A percentile compares a stretch with the other conserved stretches of the same genome.
Conservation (phyloP, 1,140 invertebrate species). For the Cyrtorhinus lividipennis region DNA sequence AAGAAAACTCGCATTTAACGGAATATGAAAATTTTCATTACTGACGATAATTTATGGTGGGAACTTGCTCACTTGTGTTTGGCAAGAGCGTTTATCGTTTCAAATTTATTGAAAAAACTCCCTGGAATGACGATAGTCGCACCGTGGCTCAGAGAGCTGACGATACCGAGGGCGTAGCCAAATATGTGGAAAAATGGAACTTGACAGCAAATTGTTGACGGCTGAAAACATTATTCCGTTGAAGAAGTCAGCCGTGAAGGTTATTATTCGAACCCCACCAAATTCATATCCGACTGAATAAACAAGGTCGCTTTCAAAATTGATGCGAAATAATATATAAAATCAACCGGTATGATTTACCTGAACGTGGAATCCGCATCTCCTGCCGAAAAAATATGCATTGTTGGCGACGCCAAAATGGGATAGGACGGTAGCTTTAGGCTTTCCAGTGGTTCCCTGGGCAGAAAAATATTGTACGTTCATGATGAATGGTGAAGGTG, state of each 20-base stretch:
- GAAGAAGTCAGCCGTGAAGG: no score
- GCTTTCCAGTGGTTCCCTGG: conserved; percentile 66
- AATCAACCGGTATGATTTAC: no score
- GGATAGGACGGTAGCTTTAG: conserved; percentile 73
- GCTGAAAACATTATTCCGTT: no score
- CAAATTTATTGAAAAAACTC: conserved; percentile 48
- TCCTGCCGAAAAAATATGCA: conserved; percentile 33
- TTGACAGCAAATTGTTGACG: conserved; percentile 48
- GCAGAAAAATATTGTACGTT: conserved; percentile 25
- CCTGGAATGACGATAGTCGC: conserved; percentile 53
- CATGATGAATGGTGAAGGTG: no score
- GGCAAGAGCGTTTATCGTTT: conserved; percentile 47
- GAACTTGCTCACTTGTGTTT: conserved; percentile 47
- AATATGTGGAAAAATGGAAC: conserved; percentile 89
- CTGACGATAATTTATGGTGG: no score
- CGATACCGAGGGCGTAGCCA: conserved; percentile 56
- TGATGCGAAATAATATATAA: no score
- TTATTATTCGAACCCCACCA: no score
- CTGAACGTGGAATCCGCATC: conserved; percentile 19
- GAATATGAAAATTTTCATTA: no score
- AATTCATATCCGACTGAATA: no score
- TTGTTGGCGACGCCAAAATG: conserved; percentile 83
- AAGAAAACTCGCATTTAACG: no score
- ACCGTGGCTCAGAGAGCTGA: conserved; percentile 46
- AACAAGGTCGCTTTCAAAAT: no score